Evolutionary conservation across 30 jellyfish, hydroid and myxozoan genomes (phyloP), one percentile per base, ranked within the genome.

Genomic region (Aurelia aurita complex sp. Pacific): DNA sequence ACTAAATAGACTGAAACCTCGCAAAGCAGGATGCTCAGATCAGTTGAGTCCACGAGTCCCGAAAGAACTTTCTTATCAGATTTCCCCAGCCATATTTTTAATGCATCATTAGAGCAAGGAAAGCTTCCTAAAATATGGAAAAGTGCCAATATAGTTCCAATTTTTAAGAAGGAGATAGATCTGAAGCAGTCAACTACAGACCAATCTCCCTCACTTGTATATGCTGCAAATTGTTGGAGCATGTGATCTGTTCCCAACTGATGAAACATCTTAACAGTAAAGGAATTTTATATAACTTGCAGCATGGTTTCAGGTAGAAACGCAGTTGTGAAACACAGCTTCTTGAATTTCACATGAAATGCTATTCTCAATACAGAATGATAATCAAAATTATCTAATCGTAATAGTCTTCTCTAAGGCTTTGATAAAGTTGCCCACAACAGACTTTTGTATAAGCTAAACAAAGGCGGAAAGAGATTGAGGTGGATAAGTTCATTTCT

Each of bases 191-290:
- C 79, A 78, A 78, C 80, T 78, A 78, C 68, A 63, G 88, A 33
- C 88, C 78, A n/a, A 65, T 64, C 69, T 78, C 88, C 88, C 88
- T 78, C 77, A 78, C 79, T 16, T 59, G 79, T 78, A 69, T 62
- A 57, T 61, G 62, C 73, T 54, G 33, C 40, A 76, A 76, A 62
- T 54, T 76, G 74, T 73, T 73, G 69, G 83, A 73, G 83, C 43
- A 23, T 23, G 29, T 23, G 29, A 23, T 23, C 29, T 23, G 29
- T 23, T 23, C 29, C 29, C 29, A 23, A 23, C 29, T 23, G 29
- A 23, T 23, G 29, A 23, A 23, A 23, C 29, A 23, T 23, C 29
- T 23, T 23, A 74, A 74, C 51, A 74, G 59, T 74, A 54, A 54
- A 74, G 85, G 85, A 74, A 74, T 74, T 50, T 74, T 54, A 35